Conservation (phyloP, 2,888 invertebrate species). For the Cephus nigrinus region DNA sequence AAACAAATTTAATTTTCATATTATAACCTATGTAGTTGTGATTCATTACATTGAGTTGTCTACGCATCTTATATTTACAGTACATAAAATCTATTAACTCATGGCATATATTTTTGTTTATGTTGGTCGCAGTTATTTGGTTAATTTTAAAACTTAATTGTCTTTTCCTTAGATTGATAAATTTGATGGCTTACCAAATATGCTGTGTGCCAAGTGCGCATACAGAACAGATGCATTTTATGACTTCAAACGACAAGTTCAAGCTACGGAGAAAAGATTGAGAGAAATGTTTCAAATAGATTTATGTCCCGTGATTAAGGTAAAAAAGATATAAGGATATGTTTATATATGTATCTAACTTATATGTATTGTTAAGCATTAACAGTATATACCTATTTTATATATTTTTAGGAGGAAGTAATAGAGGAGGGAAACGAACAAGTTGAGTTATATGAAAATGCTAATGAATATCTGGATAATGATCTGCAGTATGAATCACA, state of each 20-base stretch:
- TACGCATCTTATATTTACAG: background rate
- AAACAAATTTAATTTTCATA: background rate
- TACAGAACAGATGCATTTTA: constrained; percentile 55
- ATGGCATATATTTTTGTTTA: background rate
- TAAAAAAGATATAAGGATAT: constrained; percentile 14
- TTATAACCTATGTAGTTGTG: background rate
- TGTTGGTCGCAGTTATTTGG: background rate
- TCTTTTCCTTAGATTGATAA: constrained; percentile 45
- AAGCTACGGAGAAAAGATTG: constrained; percentile 54
- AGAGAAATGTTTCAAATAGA: constrained; percentile 49
- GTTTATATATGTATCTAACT: background rate
- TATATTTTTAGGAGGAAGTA: constrained; percentile 9
- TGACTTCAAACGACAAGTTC: constrained; percentile 56
- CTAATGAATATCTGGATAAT: background rate
- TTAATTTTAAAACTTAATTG: background rate
- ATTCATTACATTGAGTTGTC: background rate
- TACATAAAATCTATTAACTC: background rate
- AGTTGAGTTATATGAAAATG: background rate
- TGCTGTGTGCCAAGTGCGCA: constrained; percentile 58
- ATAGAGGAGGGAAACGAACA: constrained; percentile 5
- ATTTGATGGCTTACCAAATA: constrained; percentile 56
- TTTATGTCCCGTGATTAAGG: constrained; percentile 18
- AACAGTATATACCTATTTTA: background rate
- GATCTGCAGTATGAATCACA: background rate
- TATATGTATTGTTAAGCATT: background rate